Base-by-base conservation (phyloP, 2,113 vertebrate genomes). In the Hydrolagus affinis region DNA sequence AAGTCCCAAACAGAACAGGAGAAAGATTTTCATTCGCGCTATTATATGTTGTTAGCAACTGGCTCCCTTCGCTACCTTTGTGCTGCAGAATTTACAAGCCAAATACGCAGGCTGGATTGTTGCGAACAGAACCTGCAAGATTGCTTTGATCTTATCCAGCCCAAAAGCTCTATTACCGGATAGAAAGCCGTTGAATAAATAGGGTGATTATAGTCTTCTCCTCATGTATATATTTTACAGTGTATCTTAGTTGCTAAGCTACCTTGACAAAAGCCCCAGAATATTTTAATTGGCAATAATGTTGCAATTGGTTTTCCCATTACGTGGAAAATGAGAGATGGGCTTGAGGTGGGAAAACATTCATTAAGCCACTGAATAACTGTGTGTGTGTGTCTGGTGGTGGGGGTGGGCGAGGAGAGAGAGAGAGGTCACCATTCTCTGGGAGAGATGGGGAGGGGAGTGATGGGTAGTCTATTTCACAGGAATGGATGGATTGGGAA, bases 101-200 rank as follows among this genome's bases (percentile, higher is more conserved):
- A 95, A 96, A 96, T 96, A 94, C 92, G 91, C 93, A 93, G 92
- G 91, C 92, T 91, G 92, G 92, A 93, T 93, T 91, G 88, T 89
- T 93, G 93, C 92, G 93, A 92, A 94, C 91, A 92, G 93, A 57
- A 86, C 88, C 93, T 93, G 92, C 88, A 91, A 94, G 94, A 92
- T 90, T 92, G 92, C 94, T 96, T 95, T 95, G 95, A 96, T 96
- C 95, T 94, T 93, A 94, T 94, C 94, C 91, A 89, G 91, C 90
- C 93, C 94, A 93, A 93, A 94, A 95, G 93, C 93, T 93, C 90
- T 89, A 93, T 92, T 92, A 94, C 93, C 93, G 91, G 92, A 94
- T 93, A 93, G 93, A 93, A 93, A 93, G 91, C 89, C 91, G 88
- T 90, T 88, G 93, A 94, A 92, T 92, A 92, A 21, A 25, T 30